Base-by-base conservation (phyloP, 2,797 vertebrate genomes). In the Champsocephalus esox region DNA sequence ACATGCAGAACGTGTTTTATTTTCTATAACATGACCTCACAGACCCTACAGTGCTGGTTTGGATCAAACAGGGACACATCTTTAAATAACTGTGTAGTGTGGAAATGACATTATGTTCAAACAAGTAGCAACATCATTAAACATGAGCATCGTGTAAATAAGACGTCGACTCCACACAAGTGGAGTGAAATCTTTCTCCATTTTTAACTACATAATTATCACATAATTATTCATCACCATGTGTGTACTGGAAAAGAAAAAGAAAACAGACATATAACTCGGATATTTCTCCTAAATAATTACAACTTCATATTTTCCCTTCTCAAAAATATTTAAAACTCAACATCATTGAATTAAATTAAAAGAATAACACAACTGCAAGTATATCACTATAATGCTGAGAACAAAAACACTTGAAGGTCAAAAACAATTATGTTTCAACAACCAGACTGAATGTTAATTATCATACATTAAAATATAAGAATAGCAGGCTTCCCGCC, bases 401-500 rank as follows among this genome's bases (percentile, higher is more conserved):
- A 84, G 66, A 89, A 89, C 59, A 67, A 83, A 87, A 88, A 87
- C 57, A 87, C 80, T 66, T 84, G 55, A 81, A 85, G 79, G 79
- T 91, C 79, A 92, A 83, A 85, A 87, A 88, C 66, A 62, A 81
- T 80, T 86, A 62, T 73, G 80, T 77, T 73, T 67, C 62, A 82
- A 84, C 82, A 90, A 86, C 59, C 83, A 83, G 72, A 88, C 59
- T 58, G 77, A 82, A 88, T 84, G 63, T 89, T 83, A 83, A 89
- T 91, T 86, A 87, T 87, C 89, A 89, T 82, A 91, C 79, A 88
- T 90, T 87, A 83, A 88, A 88, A 89, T 84, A 87, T 81, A 82
- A 86, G 81, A 82, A 89, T 75, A 82, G 49, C 50, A 78, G 81
- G 79, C 74, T 72, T 81, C 51, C 56, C 66, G 83, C 79, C 81